These are phyloP conservation scores for Melanerpes aurifrons DNA, from an alignment of 2,113 vertebrate genomes.

Conservation along the genomic window DNA sequence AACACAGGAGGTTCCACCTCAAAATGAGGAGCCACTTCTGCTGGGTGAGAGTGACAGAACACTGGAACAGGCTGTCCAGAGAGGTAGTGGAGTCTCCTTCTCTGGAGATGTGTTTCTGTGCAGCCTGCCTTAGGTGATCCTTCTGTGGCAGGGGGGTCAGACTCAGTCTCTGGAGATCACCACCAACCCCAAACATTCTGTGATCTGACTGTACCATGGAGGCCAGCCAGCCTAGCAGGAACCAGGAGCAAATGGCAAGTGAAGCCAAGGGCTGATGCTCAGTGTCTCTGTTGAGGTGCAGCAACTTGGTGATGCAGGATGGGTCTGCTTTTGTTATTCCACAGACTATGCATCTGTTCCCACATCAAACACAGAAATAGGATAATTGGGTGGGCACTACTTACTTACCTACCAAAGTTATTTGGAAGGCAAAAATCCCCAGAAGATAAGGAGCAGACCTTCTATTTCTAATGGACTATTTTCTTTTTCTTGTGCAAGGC, in stretches of 20 bases:
- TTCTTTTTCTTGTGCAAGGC: not conserved
- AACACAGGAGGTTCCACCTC: too few relatives aligned
- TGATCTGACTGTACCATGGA: rapidly evolving
- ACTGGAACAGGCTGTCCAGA: too few relatives aligned
- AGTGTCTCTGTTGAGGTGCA: not conserved
- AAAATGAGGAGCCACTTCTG: too few relatives aligned
- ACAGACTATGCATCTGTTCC: rapidly evolving
- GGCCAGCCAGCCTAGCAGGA: not conserved
- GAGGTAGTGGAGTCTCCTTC: too few relatives aligned
- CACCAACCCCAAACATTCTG: too few relatives aligned
- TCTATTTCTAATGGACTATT: not conserved
- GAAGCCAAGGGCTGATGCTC: not conserved
- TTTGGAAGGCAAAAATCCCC: constrained; percentile 50
- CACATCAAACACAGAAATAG: not conserved
- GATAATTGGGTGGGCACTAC: not conserved
- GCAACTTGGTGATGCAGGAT: not conserved
- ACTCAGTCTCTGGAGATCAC: too few relatives aligned
- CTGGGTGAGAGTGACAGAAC: too few relatives aligned
- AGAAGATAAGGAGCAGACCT: not conserved
- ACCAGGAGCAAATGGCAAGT: rapidly evolving
- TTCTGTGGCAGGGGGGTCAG: too few relatives aligned
- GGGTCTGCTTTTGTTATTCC: not conserved
- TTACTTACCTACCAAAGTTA: not conserved
- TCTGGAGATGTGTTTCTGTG: too few relatives aligned
- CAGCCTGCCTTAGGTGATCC: too few relatives aligned